A percentile compares a stretch with the other conserved stretches of the same genome.
phyloP scores from a whole-genome alignment of 2,888 invertebrate genomes.

The Rhamnusium bicolor region DNA sequence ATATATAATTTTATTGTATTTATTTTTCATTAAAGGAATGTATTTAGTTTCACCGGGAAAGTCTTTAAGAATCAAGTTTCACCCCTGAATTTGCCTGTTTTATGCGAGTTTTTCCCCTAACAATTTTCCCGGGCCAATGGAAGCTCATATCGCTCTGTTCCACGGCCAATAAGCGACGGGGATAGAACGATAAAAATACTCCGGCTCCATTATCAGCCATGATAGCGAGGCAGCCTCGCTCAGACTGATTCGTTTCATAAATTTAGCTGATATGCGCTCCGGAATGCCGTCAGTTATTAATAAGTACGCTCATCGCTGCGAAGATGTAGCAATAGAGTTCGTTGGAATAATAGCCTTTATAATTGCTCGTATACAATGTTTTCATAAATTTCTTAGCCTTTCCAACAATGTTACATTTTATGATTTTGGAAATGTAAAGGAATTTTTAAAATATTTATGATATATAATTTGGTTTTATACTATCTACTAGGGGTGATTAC shows the following conservation, averaged over 20 bases:
- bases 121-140: constrained; percentile 75
- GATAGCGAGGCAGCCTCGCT: constrained; percentile 68
- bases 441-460: too few species aligned
- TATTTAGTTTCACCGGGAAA: background rate
- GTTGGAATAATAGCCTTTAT: constrained; percentile 48
- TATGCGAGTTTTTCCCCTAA: constrained; percentile 65
- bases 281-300: constrained; percentile 56
- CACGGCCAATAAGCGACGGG: constrained; percentile 69
- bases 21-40: background rate
- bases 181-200: constrained; percentile 72
- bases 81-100: constrained; percentile 27
- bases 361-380: constrained; percentile 46
- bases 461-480: too few species aligned
- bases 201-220: constrained; percentile 72
- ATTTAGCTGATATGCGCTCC: constrained; percentile 61
- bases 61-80: background rate
- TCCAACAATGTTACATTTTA: background rate
- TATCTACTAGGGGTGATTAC: too few species aligned
- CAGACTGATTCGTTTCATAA: constrained; percentile 69
- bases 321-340: constrained; percentile 32
- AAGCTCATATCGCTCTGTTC: constrained; percentile 65
- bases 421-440: background rate
- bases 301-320: constrained; percentile 60
- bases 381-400: constrained; percentile 18
- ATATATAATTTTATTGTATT: background rate